Evolutionary conservation across 2,797 vertebrate species (phyloP), one percentile per base, ranked within the genome.

Genomic region (Cyprinella venusta): DNA sequence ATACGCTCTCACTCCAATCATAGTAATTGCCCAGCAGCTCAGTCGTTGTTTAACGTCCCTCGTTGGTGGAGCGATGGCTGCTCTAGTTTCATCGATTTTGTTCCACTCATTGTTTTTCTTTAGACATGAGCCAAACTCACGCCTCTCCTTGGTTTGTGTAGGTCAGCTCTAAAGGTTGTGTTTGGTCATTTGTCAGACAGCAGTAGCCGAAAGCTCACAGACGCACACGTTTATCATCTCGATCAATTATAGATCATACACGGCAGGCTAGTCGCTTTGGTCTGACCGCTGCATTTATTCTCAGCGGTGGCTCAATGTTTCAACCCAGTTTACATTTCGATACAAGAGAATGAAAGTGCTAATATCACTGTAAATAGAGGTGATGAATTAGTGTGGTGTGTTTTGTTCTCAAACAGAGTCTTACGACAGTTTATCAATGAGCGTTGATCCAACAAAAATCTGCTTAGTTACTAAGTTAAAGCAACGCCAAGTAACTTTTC

Each of bases 111-210:
- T 77, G 65, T 80, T 69, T 78, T 81, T 65, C 61, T 84, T 79
- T 45, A 68, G 50, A 76, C 54, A 59, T 81, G 40, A 52, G 8
- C 40, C 42, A 40, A 68, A 38, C 76, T 71, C 65, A 48, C 16
- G 18, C 65, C 78, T 76, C 69, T 64, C 76, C 78, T 48, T 48
- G 79, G 85, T 89, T 86, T 90, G 91, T 91, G 90, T 90, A 91
- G 94, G 92, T 94, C 93, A 92, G 91, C 91, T 91, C 89, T 92
- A 90, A 89, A 92, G 93, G 93, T 93, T 90, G 87, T 89, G 93
- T 92, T 89, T 84, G 90, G 88, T 94, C 91, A 88, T 94, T 94
- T 94, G 93, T 94, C 93, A 94, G 89, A 92, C 83, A 87, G 70
- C 80, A 15, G 79, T 84, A 84, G 86, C 87, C 86, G 90, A 89